Evolutionary conservation across 2,888 invertebrate species (phyloP), one percentile per base, ranked within the genome.

Genomic region (Paralinhomoeus sp.): DNA sequence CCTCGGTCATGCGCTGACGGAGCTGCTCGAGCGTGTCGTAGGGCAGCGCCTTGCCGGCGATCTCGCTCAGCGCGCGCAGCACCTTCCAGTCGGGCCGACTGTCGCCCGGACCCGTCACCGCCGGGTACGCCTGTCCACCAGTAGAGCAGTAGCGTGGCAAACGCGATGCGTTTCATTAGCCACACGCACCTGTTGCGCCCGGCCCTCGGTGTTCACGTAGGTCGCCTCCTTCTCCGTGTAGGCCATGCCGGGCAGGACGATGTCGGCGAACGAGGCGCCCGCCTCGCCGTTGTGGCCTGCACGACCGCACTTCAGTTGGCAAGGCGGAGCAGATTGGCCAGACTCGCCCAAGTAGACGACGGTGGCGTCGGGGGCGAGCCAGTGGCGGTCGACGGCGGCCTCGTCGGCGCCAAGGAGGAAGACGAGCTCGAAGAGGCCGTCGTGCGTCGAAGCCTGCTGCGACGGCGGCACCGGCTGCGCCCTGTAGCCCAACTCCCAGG

Each of bases 71-170:
- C 1, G 97, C 97, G 49, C 97, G 75, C 54, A 97, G 73, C 54
- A 97, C 84, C 71, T 93, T 93, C 97, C 97, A 97, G 68, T 93
- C 91, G 58, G 84, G 84, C 42, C 91, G 72, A 1, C 89, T 91
- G n/a, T 56, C 52, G 42, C 62, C 62, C 15, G 61, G 62, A 36
- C 61, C 54, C 2, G 50, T 27, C 7, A 63, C 52, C 9, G 60
- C 62, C 20, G 56, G 54, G 40, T 55, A 53, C n/a, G 37, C 45
- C 77, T 70, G 36, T n/a, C n/a, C n/a, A n/a, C n/a, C n/a, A n/a
- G n/a, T 31, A 15, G 9, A 31, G 9, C 9, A 12, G 31, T 31
- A 9, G 15, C 31, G 31, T 31, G 31, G 89, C 89, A 1, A 91
- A 91, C 46, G 89, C 81, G 18, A 80, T 73, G 37, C 68, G 1